A percentile compares a stretch with the other conserved stretches of the same genome.
These are phyloP conservation scores for Pitangus sulphuratus DNA, from an alignment of 2,797 vertebrate species.

Conservation along the genomic window DNA sequence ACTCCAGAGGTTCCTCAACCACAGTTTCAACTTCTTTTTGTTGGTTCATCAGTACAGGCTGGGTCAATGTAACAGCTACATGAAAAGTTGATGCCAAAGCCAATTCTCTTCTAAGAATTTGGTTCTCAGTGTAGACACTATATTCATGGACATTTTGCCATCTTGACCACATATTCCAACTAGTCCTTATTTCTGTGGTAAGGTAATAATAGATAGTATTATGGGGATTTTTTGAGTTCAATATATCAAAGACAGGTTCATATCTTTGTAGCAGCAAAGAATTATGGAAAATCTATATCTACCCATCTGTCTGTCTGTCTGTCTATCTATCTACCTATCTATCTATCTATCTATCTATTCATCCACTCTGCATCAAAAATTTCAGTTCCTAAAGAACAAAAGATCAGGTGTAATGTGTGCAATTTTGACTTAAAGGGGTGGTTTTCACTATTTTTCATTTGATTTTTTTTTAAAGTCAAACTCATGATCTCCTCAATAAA, in stretches of 20 bases:
- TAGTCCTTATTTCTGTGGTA: background rate
- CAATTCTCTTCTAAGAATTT: background rate
- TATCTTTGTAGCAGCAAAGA: background rate
- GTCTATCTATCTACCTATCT: too few relatives aligned
- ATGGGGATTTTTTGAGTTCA: background rate
- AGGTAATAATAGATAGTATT: background rate
- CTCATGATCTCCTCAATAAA: background rate
- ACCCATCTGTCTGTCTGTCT: background rate
- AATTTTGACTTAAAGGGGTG: background rate
- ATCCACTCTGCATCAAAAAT: background rate
- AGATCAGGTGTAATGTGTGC: background rate
- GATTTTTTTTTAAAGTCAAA: background rate
- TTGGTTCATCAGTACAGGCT: background rate
- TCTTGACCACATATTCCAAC: background rate
- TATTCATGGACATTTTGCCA: background rate
- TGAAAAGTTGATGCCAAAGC: background rate
- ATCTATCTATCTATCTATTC: background rate
- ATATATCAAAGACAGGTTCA: background rate
- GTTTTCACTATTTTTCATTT: background rate
- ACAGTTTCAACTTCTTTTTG: background rate
- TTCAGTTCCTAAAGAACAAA: background rate
- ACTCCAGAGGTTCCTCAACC: background rate
- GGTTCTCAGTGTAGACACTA: fast-evolving
- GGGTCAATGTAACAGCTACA: background rate
- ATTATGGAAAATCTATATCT: background rate